Evolutionary conservation across 1,140 invertebrate species (phyloP).

Genomic region (Drosophila lacertosa): DNA sequence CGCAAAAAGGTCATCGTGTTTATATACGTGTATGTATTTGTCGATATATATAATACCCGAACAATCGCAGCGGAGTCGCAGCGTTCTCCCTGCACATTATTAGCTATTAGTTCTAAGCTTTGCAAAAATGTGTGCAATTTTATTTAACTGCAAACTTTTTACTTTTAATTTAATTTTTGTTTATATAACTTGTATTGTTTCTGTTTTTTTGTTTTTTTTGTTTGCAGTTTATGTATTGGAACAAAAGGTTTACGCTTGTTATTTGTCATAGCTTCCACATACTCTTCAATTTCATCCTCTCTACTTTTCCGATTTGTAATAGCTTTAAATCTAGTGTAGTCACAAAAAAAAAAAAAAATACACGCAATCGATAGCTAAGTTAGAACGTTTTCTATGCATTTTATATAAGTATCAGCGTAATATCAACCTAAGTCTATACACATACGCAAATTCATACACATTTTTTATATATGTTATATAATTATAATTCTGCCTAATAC

Average conservation of each 20-base stretch:
- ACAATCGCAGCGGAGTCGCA: conserved; percentile 7
- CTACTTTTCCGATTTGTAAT: conserved; percentile 30
- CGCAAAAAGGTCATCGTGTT: conserved; percentile 69
- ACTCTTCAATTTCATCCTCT: conserved; percentile 19
- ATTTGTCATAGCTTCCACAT: conserved; percentile 60
- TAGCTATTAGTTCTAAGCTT: conserved; percentile 76
- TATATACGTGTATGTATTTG: conserved; percentile 12
- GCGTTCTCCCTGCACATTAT: conserved; percentile 39
- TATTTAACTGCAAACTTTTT: not conserved
- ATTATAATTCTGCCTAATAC: conserved; percentile 52
- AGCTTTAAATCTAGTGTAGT: conserved; percentile 53
- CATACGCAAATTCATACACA: conserved; percentile 40
- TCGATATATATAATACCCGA: conserved; percentile 23
- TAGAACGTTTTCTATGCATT: conserved; percentile 31
- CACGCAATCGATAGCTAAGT: conserved; percentile 32
- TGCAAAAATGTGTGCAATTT: conserved; percentile 65
- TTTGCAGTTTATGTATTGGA: conserved; percentile 34
- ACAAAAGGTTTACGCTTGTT: conserved; percentile 57
- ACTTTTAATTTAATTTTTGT: conserved; percentile 6
- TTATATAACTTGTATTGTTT: not conserved
- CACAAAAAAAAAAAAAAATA: conserved; percentile 58
- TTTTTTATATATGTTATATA: conserved; percentile 44
- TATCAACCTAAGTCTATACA: conserved; percentile 64
- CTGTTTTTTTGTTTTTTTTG: conserved; percentile 6
- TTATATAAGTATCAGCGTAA: conserved; percentile 49